Evolutionary conservation across 2,113 vertebrate species (phyloP).

Genomic region (Plecturocebus donacophilus): DNA sequence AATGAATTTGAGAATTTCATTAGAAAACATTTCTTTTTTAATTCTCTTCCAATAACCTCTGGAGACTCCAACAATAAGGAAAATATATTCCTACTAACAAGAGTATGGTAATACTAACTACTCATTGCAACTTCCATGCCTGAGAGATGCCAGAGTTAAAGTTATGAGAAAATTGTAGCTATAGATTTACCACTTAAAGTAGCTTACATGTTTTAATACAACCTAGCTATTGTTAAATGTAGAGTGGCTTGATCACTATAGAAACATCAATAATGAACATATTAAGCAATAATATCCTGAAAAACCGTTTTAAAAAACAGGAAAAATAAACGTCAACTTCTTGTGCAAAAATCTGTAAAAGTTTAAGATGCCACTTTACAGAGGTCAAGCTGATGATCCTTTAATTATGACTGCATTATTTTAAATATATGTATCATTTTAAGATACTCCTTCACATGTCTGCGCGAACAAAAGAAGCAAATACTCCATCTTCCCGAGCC

Average conservation of each 20-base stretch:
- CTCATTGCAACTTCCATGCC: background rate
- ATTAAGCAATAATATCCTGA: background rate
- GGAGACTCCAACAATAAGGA: background rate
- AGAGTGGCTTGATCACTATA: background rate
- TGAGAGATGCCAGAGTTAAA: conserved; percentile 30
- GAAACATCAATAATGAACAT: background rate
- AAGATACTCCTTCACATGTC: conserved; percentile 90
- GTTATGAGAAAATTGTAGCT: background rate
- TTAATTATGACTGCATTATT: conserved; percentile 45
- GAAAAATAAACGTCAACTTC: background rate
- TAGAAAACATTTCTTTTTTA: conserved; percentile 7
- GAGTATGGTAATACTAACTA: conserved; percentile 23
- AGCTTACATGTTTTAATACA: background rate
- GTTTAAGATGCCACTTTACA: conserved; percentile 10
- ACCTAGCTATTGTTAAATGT: background rate
- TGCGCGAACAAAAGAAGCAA: conserved; percentile 96
- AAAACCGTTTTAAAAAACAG: background rate
- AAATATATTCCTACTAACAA: conserved; percentile 3
- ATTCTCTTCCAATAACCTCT: background rate
- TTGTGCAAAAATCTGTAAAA: conserved; percentile 56
- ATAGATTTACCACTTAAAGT: background rate
- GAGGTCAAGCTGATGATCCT: conserved; percentile 2
- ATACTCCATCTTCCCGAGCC: conserved; percentile 94
- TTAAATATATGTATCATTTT: background rate
- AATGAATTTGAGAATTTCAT: background rate